Evolutionary conservation across 2,113 vertebrate genomes (phyloP).

Genomic region (Chroicocephalus ridibundus): DNA sequence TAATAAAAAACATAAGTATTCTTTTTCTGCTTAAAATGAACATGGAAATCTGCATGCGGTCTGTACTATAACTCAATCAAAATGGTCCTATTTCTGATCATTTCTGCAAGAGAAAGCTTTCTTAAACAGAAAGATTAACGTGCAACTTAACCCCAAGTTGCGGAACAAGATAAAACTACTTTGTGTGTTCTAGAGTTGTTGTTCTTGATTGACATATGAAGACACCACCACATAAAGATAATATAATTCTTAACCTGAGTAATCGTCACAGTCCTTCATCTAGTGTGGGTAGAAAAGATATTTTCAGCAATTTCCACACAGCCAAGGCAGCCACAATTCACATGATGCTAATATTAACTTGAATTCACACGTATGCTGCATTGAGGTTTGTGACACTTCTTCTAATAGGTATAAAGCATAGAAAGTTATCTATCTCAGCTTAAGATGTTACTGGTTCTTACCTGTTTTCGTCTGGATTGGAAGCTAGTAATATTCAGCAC

Average conservation of each 20-base stretch:
- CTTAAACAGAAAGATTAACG: not conserved
- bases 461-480: constrained; percentile 84
- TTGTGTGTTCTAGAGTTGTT: not conserved
- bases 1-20: not conserved
- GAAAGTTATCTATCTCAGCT: not conserved
- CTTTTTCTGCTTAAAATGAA: not conserved
- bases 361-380: not conserved
- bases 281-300: not conserved
- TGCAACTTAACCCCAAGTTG: not conserved
- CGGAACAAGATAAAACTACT: not conserved
- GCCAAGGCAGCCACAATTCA: not conserved
- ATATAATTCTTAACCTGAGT: not conserved
- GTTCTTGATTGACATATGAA: not conserved
- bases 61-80: not conserved
- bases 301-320: not conserved
- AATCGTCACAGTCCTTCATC: not conserved
- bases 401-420: not conserved
- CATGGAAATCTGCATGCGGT: not conserved
- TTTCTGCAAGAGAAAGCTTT: not conserved
- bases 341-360: not conserved
- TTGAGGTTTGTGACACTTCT: not conserved
- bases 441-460: constrained; percentile 57
- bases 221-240: not conserved
- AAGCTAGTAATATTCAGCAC: constrained; percentile 71
- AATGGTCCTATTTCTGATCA: not conserved